Percentiles rank a stretch among this genome's conserved stretches.
Conservation (phyloP, 37 sponge, comb jelly and placozoan genomes). For the Ephydatia muelleri region DNA sequence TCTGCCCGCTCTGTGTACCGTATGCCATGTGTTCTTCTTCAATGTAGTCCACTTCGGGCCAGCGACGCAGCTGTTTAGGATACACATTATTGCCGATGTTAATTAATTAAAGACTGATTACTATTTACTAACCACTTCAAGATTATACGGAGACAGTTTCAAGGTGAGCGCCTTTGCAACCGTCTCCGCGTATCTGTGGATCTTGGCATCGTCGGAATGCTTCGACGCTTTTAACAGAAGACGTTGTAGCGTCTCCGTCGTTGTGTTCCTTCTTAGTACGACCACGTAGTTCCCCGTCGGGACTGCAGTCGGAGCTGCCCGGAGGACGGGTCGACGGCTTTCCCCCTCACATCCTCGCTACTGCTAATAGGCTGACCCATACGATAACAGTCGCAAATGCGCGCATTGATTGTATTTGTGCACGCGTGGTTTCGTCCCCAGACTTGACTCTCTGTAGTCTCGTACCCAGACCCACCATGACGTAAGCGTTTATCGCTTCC, state of each 20-base stretch:
- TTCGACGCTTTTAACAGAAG: not conserved
- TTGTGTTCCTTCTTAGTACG: conserved; percentile 9
- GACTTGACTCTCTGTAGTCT: no score
- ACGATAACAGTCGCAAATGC: not conserved
- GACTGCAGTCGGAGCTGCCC: conserved; percentile 22
- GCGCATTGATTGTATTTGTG: no score
- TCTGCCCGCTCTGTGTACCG: not conserved
- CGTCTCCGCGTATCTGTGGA: conserved; percentile 5
- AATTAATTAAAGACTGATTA: not conserved
- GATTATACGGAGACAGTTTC: not conserved
- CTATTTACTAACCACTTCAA: conserved; percentile 11
- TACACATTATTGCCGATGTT: not conserved
- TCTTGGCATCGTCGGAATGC: not conserved
- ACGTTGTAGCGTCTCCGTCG: not conserved
- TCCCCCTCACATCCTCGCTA: not conserved
- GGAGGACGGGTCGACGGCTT: conserved; percentile 46
- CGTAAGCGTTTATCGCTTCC: no score
- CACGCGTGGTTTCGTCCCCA: no score
- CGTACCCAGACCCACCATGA: no score
- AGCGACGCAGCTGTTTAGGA: not conserved
- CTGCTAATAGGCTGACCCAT: not conserved
- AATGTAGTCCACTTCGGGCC: conserved; percentile 28
- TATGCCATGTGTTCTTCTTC: conserved; percentile 28
- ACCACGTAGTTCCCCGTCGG: conserved; percentile 25
- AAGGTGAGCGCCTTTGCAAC: conserved; percentile 20